A percentile compares a stretch with the other conserved stretches of the same genome.
Conservation (phyloP, 2,888 invertebrate species). For the Nephrocerus scutellatus region DNA sequence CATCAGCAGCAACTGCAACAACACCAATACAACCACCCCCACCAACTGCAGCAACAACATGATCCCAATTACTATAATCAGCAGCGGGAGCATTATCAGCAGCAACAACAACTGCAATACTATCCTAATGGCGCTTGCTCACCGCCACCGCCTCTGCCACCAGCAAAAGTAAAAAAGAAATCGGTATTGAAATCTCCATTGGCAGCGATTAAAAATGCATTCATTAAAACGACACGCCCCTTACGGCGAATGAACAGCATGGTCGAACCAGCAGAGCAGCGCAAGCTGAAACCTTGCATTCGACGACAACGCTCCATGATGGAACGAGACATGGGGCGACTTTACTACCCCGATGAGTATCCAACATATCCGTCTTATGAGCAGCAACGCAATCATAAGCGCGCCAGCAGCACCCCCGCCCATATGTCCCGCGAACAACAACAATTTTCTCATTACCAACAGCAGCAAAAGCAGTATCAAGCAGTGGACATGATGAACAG, state of each 20-base stretch:
- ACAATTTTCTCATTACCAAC: conserved; percentile 25
- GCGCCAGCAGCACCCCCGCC: conserved; percentile 23
- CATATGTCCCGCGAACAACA: conserved; percentile 23
- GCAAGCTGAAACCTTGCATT: conserved; percentile 33
- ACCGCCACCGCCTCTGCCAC: conserved; percentile 36
- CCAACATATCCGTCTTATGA: conserved; percentile 42
- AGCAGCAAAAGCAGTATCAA: conserved; percentile 25
- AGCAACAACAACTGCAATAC: conserved; percentile 30
- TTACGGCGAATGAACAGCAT: conserved; percentile 46
- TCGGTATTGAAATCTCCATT: conserved; percentile 45
- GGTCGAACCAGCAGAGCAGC: conserved; percentile 43
- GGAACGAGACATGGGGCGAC: conserved; percentile 41
- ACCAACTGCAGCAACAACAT: conserved; percentile 10
- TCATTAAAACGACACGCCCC: conserved; percentile 44
- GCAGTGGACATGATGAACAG: conserved; percentile 38
- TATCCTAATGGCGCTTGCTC: conserved; percentile 31
- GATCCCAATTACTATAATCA: no score
- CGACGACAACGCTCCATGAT: conserved; percentile 46
- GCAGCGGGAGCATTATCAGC: conserved; percentile 8
- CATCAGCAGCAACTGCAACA: conserved; percentile 20
- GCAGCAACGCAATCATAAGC: conserved; percentile 30
- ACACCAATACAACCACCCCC: conserved; percentile 16
- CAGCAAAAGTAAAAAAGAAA: conserved; percentile 44
- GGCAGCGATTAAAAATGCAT: conserved; percentile 43
- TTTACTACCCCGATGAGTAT: conserved; percentile 44